Conservation (phyloP, 2,113 vertebrate species). For the Eurystomus gularis region DNA sequence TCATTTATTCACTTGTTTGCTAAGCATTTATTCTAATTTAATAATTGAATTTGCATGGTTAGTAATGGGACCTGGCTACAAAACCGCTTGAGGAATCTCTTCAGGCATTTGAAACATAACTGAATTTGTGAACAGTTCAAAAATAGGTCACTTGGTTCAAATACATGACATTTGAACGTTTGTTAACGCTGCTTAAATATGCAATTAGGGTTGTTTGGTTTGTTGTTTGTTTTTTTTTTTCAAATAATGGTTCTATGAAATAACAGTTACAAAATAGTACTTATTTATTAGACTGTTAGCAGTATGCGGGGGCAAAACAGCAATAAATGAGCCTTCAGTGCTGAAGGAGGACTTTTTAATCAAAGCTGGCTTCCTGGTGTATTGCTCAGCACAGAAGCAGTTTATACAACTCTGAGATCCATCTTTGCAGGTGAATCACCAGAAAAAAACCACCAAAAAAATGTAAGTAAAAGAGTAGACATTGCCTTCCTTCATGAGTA, state of each 20-base stretch:
- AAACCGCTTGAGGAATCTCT: not conserved
- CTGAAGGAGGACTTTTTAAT: not conserved
- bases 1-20: not conserved
- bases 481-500: not conserved
- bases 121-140: not conserved
- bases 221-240: not conserved
- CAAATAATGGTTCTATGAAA: not conserved
- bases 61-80: not conserved
- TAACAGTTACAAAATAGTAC: not conserved
- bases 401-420: not conserved
- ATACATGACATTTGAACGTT: not conserved
- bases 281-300: not conserved
- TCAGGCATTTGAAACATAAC: not conserved
- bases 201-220: not conserved
- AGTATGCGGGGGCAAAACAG: not conserved
- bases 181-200: not conserved
- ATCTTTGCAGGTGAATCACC: not conserved
- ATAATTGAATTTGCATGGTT: not conserved
- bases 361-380: not conserved
- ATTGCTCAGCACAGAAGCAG: not conserved
- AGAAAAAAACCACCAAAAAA: not conserved
- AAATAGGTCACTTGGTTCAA: not conserved
- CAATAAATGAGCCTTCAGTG: not conserved
- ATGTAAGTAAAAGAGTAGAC: not conserved
- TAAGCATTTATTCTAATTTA: not conserved